These are phyloP conservation scores for Drosophila chauvacae DNA, from an alignment of 1,140 invertebrate genomes.

Conservation along the genomic window DNA sequence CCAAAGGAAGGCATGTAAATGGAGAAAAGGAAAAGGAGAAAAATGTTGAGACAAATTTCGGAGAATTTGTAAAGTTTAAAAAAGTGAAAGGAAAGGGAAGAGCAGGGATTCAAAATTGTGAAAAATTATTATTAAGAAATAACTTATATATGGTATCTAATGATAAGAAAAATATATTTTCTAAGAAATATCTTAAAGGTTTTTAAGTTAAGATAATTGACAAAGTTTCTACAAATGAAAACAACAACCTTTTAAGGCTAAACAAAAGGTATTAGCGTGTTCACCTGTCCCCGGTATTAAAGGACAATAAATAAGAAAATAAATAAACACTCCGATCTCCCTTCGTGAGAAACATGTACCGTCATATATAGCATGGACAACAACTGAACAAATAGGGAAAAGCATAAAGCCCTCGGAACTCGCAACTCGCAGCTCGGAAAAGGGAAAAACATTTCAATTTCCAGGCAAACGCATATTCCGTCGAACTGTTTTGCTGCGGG, in stretches of 20 bases:
- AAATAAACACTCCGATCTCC: not conserved
- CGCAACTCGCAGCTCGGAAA: not conserved
- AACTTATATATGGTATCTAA: no score
- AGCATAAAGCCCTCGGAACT: slow-evolving; percentile 24
- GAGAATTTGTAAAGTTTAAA: not conserved
- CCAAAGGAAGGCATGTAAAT: not conserved
- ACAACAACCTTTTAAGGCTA: not conserved
- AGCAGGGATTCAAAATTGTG: not conserved
- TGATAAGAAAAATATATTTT: not conserved
- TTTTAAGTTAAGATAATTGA: not conserved
- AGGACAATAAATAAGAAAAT: slow-evolving; percentile 3
- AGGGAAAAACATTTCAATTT: slow-evolving; percentile 42
- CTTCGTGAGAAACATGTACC: slow-evolving; percentile 3
- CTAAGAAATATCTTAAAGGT: no score
- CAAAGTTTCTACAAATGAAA: not conserved
- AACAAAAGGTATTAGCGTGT: not conserved
- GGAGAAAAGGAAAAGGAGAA: not conserved
- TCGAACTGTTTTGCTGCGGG: slow-evolving; percentile 41
- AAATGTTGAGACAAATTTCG: not conserved
- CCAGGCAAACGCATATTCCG: slow-evolving; percentile 18
- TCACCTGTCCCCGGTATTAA: not conserved
- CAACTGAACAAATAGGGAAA: slow-evolving; percentile 44
- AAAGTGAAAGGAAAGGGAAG: not conserved
- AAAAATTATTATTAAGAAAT: no score
- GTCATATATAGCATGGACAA: slow-evolving; percentile 1